These are phyloP conservation scores for Mungos mungo DNA, from an alignment of 2,113 vertebrate genomes.

Conservation along the genomic window DNA sequence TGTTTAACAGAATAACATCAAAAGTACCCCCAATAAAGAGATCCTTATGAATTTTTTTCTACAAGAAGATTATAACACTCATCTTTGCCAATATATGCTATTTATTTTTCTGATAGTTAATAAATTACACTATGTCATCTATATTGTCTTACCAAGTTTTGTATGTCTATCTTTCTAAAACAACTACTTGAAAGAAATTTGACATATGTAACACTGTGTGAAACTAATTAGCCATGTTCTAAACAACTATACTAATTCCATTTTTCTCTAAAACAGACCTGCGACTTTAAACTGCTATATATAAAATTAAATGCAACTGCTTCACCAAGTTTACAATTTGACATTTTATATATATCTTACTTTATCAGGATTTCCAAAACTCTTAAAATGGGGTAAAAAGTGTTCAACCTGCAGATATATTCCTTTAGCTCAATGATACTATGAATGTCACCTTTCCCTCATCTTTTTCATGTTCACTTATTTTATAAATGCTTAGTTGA, in stretches of 20 bases:
- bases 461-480: constrained; percentile 13
- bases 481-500: constrained; percentile 32
- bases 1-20: neutral
- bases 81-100: neutral
- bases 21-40: neutral
- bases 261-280: neutral
- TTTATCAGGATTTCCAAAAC: constrained; percentile 18
- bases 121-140: neutral
- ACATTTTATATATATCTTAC: neutral
- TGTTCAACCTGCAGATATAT: neutral
- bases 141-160: neutral
- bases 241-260: neutral
- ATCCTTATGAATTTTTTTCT: neutral
- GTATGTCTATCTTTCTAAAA: neutral
- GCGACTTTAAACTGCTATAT: neutral
- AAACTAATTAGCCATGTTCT: neutral
- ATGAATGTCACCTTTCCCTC: neutral
- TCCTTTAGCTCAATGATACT: neutral
- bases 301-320: neutral
- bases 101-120: neutral
- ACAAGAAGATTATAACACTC: neutral
- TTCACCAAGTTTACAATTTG: neutral
- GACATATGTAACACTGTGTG: neutral
- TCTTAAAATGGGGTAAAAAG: neutral
- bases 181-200: neutral